A percentile compares a stretch with the other conserved stretches of the same genome.
Evolutionary conservation across 2,113 vertebrate genomes (phyloP).

Genomic region (Mastomys natalensis): DNA sequence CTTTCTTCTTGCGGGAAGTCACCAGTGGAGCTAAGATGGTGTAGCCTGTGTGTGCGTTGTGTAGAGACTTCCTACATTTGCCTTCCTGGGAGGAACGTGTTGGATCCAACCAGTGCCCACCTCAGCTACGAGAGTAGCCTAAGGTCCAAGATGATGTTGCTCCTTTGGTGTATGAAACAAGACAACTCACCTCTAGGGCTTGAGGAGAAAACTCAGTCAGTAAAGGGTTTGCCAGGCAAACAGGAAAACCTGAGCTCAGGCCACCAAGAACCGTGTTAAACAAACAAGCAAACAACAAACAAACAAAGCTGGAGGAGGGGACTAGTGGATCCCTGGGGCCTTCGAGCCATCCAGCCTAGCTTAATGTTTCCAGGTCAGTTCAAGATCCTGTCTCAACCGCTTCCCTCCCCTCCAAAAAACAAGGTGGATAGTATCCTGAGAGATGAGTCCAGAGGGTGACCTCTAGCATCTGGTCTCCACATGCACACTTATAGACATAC

Average conservation of each 20-base stretch:
- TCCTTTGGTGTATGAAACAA: background rate
- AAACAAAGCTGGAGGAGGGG: background rate
- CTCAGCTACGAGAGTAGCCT: background rate
- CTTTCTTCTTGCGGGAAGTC: background rate
- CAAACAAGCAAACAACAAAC: background rate
- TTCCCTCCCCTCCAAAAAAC: fast-evolving
- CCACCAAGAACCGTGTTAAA: background rate
- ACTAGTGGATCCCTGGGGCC: background rate
- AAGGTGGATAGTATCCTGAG: no score
- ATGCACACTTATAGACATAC: no score
- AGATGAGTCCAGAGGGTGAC: background rate
- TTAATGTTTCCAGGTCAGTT: background rate
- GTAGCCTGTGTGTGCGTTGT: background rate
- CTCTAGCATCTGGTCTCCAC: background rate
- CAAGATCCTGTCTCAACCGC: background rate
- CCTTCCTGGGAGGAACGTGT: background rate
- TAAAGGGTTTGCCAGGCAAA: background rate
- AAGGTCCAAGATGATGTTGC: background rate
- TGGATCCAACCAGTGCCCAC: background rate
- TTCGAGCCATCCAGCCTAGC: background rate
- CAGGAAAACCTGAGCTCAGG: background rate
- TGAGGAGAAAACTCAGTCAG: background rate
- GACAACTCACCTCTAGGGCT: background rate
- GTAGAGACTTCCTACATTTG: background rate
- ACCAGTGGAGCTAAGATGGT: background rate